Evolutionary conservation across 2,888 invertebrate species (phyloP), one percentile per base, ranked within the genome.

Genomic region (Euspilapteryx auroguttella): DNA sequence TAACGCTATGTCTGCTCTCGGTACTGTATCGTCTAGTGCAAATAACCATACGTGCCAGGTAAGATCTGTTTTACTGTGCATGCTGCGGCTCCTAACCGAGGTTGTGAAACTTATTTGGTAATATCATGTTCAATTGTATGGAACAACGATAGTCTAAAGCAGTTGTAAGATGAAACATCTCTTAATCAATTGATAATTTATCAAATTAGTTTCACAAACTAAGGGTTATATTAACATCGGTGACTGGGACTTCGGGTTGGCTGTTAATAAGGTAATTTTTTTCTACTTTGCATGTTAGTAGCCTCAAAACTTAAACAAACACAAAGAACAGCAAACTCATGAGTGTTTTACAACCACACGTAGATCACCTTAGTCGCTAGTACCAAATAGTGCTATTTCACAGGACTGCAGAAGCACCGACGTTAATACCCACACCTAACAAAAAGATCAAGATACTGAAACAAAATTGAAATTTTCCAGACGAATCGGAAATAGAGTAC

Each of bases 401-500:
- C n/a, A n/a, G n/a, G n/a, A n/a, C 50, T 51, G 39, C 50, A 55
- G 53, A 40, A 50, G 63, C 66, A 71, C 62, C 43, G 49, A 45
- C 69, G 55, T 55, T 57, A 61, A 49, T 45, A 42, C 53, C n/a
- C 56, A 66, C 61, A 54, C 36, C 45, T 71, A 68, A 69, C 54
- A 45, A 45, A 38, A 36, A 40, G 37, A 32, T 26, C 32, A 42
- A 42, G 32, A 42, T 45, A 53, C 45, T 57, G 54, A 64, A 49
- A 38, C 36, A 33, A 29, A 44, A 50, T 58, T 68, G 49, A 57
- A 53, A 55, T 65, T 81, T 76, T 82, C 69, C 86, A 87, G 87
- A 87, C 78, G 82, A 85, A 52, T 73, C 84, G 47, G 83, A 85
- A 71, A 83, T 89, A 55, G 88, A 89, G 76, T 89, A 88, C 62